A percentile compares a stretch with the other conserved stretches of the same genome.
Conservation (phyloP, 1,140 invertebrate species). For the Magallana gigas region DNA sequence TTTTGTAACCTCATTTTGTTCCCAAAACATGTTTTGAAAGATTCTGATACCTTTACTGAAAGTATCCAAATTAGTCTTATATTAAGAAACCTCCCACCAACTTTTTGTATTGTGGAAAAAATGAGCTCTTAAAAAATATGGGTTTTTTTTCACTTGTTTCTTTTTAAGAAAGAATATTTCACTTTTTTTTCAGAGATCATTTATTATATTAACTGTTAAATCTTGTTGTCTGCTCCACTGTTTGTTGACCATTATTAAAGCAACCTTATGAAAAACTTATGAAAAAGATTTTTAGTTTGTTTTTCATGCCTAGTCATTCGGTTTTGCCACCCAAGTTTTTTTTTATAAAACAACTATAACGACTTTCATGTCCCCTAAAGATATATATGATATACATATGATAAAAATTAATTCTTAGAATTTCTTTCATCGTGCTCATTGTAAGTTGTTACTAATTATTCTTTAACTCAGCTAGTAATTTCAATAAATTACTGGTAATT, state of each 20-base stretch:
- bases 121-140: background rate
- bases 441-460: too few relatives aligned
- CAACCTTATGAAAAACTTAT: constrained; percentile 1
- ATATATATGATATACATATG: too few relatives aligned
- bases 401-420: too few relatives aligned
- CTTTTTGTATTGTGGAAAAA: background rate
- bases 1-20: too few relatives aligned
- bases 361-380: too few relatives aligned
- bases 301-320: background rate
- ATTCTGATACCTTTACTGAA: too few relatives aligned
- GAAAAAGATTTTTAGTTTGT: background rate
- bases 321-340: background rate
- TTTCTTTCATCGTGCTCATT: too few relatives aligned
- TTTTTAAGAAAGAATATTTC: background rate
- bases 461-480: too few relatives aligned
- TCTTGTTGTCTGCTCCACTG: constrained; percentile 18
- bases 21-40: too few relatives aligned
- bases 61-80: background rate
- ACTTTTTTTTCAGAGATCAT: background rate
- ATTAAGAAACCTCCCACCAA: background rate
- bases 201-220: constrained; percentile 22
- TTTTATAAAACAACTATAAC: too few relatives aligned
- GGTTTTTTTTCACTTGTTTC: background rate
- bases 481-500: too few relatives aligned
- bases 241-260: constrained; percentile 36